Evolutionary conservation across 2,113 vertebrate species (phyloP).

Genomic region (Pteropus alecto): DNA sequence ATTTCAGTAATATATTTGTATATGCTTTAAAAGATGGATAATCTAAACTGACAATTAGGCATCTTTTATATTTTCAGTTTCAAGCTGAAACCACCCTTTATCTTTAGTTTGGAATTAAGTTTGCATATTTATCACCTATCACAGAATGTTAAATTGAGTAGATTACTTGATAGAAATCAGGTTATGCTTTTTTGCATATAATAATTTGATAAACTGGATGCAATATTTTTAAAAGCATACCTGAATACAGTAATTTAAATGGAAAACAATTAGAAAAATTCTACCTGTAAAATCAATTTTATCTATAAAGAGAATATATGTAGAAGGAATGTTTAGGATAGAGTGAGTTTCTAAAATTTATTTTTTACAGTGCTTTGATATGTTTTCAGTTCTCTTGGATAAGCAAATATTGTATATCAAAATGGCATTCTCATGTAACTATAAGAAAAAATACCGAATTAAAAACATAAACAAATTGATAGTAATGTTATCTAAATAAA

Average conservation of each 20-base stretch:
- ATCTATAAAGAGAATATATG: background rate
- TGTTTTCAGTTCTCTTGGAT: background rate
- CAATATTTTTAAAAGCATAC: background rate
- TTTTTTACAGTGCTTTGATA: background rate
- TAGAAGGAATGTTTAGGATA: background rate
- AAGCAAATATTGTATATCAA: background rate
- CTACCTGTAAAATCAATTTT: background rate
- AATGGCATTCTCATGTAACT: background rate
- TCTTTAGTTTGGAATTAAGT: slow-evolving; percentile 22
- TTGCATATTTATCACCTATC: slow-evolving; percentile 51
- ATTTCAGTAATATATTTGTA: background rate
- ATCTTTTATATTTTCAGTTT: background rate
- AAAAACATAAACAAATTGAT: background rate
- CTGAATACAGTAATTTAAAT: background rate
- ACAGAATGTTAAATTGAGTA: background rate
- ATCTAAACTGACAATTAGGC: background rate
- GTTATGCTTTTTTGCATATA: background rate
- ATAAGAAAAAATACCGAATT: background rate
- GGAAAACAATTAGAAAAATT: background rate
- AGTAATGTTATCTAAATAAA: background rate
- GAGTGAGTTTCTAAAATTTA: background rate
- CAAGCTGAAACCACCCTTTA: background rate
- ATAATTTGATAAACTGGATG: background rate
- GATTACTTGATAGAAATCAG: background rate
- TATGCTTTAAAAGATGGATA: background rate